Evolutionary conservation across 1,140 invertebrate genomes (phyloP).

Genomic region (fruit fly (Drosophila melanogaster)): Release_6_plus_ISO1_MT NC_004354.4:7562501-7563000

Average conservation of each 20-base stretch:
- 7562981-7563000: slow-evolving; percentile 82
- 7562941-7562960: slow-evolving; percentile 13
- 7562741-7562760: not conserved
- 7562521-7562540: not conserved
- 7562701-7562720: slow-evolving; percentile 32
- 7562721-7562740: not conserved
- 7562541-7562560: not conserved
- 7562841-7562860: not conserved
- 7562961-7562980: slow-evolving; percentile 53
- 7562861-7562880: slow-evolving; percentile 9
- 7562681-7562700: slow-evolving; percentile 64
- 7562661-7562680: slow-evolving; percentile 73
- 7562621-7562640: slow-evolving; percentile 79
- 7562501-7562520: not conserved
- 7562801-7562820: no score
- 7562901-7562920: slow-evolving; percentile 44
- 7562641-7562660: slow-evolving; percentile 45
- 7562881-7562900: slow-evolving; percentile 7
- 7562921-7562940: slow-evolving; percentile 70
- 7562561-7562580: slow-evolving; percentile 36
- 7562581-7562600: slow-evolving; percentile 64
- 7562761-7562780: no score
- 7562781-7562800: no score
- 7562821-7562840: not conserved
- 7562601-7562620: slow-evolving; percentile 61